A percentile compares a stretch with the other conserved stretches of the same genome.
phyloP scores from a whole-genome alignment of 2,797 vertebrate genomes.

The Otus scops region DNA sequence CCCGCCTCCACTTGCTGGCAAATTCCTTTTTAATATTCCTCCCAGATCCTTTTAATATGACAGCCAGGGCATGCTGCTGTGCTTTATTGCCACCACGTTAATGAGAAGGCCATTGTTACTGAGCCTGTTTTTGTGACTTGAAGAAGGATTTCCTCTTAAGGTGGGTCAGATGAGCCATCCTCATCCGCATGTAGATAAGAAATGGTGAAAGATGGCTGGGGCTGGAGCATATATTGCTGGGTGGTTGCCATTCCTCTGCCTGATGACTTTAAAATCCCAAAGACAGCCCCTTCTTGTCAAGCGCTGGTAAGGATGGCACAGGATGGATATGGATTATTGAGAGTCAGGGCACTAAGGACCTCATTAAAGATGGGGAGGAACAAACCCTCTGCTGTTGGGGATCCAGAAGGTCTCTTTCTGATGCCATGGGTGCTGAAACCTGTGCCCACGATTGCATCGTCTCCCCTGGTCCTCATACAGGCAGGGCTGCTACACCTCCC shows the following conservation, averaged over 20 bases:
- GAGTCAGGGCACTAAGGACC: neutral
- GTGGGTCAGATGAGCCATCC: constrained; percentile 1
- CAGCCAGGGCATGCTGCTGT: constrained; percentile 22
- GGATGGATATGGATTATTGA: neutral
- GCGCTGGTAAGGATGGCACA: neutral
- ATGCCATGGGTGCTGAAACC: neutral
- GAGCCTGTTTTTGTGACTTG: neutral
- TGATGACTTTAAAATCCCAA: neutral
- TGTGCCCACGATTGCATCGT: rapidly evolving
- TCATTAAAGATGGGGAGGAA: neutral
- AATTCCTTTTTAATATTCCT: constrained; percentile 43
- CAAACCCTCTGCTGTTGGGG: neutral
- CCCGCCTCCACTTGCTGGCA: neutral
- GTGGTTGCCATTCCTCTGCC: neutral
- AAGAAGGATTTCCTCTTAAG: constrained; percentile 24
- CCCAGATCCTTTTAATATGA: constrained; percentile 1
- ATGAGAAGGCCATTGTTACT: constrained; percentile 22
- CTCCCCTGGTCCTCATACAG: neutral
- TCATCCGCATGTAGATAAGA: neutral
- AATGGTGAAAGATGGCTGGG: constrained; percentile 38
- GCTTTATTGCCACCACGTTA: constrained; percentile 47
- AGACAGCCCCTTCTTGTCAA: neutral
- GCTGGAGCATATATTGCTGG: neutral
- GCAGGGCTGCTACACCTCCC: neutral
- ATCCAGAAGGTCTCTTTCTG: neutral